These are phyloP conservation scores for Therioaphis trifolii DNA, from an alignment of 2,888 invertebrate species.

Conservation along the genomic window DNA sequence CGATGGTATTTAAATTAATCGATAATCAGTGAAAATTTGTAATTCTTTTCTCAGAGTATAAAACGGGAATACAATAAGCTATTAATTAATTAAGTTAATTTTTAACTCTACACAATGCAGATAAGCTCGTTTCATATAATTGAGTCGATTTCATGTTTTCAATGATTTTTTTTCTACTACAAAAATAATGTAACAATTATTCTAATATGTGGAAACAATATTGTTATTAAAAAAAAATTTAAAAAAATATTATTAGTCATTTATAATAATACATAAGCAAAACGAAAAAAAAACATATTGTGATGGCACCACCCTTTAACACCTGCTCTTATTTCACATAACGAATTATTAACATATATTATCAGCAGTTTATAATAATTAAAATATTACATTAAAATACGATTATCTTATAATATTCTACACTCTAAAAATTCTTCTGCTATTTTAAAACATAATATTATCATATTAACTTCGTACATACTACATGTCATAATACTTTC, in stretches of 20 bases:
- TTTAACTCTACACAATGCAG: too few relatives aligned
- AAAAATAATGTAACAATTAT: too few relatives aligned
- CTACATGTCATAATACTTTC: slow-evolving; percentile 27
- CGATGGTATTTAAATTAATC: too few relatives aligned
- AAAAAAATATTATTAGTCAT: not conserved
- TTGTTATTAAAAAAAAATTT: too few relatives aligned
- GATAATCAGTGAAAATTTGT: too few relatives aligned
- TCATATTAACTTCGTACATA: not conserved
- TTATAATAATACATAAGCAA: not conserved
- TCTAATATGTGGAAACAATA: too few relatives aligned
- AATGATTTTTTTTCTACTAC: too few relatives aligned
- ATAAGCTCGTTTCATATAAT: too few relatives aligned
- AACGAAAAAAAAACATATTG: slow-evolving; percentile 12
- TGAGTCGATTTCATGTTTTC: too few relatives aligned
- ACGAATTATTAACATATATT: not conserved
- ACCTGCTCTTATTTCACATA: not conserved
- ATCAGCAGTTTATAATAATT: not conserved
- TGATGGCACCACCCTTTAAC: not conserved
- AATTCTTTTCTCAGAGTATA: too few relatives aligned
- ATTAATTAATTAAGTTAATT: too few relatives aligned
- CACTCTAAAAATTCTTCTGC: not conserved
- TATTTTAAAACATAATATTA: not conserved
- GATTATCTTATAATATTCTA: slow-evolving; percentile 1
- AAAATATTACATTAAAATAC: not conserved
- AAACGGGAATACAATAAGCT: too few relatives aligned